These are phyloP conservation scores for Campopleginae sp. DNA, from an alignment of 2,888 invertebrate genomes.

Conservation along the genomic window DNA sequence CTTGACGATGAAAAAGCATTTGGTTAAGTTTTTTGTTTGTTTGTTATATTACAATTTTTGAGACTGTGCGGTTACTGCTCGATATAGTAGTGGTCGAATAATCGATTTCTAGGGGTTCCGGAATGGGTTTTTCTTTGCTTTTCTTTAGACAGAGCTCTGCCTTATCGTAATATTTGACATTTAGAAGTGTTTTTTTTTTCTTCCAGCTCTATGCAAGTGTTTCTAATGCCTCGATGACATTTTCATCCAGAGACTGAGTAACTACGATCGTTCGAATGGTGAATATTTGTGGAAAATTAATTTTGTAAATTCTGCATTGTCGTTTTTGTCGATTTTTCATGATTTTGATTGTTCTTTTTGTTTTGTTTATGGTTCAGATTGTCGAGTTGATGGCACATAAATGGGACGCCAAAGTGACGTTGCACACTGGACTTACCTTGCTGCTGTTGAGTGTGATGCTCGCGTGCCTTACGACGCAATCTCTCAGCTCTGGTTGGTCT, in stretches of 20 bases:
- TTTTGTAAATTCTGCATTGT: too few species aligned
- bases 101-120: not conserved
- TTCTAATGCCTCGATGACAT: not conserved
- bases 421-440: constrained; percentile 79
- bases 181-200: not conserved
- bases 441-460: constrained; percentile 79
- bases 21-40: not conserved
- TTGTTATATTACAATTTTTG: not conserved
- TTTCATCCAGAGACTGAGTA: not conserved
- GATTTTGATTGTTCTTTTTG: not conserved
- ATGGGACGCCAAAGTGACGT: constrained; percentile 70
- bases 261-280: not conserved
- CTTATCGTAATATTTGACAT: not conserved
- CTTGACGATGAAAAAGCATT: constrained; percentile 51
- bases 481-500: constrained; percentile 82
- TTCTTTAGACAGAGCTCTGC: not conserved
- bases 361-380: not conserved
- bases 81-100: not conserved
- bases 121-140: not conserved
- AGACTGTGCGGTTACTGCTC: not conserved
- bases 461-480: constrained; percentile 82
- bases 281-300: not conserved
- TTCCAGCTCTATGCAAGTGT: not conserved
- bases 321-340: not conserved
- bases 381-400: constrained; percentile 61